phyloP scores from a whole-genome alignment of 2,113 vertebrate genomes.

The Neolamprologus devosi region DNA sequence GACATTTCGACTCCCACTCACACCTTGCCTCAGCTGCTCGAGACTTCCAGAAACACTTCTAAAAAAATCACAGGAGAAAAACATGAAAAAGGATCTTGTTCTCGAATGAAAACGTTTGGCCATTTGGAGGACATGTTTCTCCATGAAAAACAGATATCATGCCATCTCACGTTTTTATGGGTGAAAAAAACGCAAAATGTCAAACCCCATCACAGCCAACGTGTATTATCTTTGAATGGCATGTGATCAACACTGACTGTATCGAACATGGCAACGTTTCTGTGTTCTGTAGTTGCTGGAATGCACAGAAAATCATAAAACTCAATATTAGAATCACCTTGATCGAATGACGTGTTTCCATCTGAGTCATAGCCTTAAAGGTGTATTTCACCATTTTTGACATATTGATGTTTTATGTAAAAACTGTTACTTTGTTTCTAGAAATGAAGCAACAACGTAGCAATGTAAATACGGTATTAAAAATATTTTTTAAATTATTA shows the following conservation, averaged over 20 bases:
- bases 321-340: not conserved
- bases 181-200: not conserved
- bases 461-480: not conserved
- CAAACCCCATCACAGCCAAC: not conserved
- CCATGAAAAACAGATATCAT: not conserved
- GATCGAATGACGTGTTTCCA: not conserved
- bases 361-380: not conserved
- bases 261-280: not conserved
- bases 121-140: accelerated
- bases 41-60: not conserved
- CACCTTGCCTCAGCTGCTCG: not conserved
- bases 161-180: accelerated
- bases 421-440: not conserved
- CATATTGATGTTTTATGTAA: not conserved
- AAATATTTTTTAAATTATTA: accelerated
- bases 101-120: not conserved
- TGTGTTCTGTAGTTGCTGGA: not conserved
- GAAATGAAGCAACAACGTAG: not conserved
- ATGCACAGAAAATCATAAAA: not conserved
- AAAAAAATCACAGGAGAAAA: not conserved
- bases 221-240: not conserved
- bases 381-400: not conserved
- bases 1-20: not conserved
- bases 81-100: not conserved
- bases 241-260: not conserved